Evolutionary conservation across 2,113 vertebrate genomes (phyloP).

Genomic region (Hipposideros armiger): DNA sequence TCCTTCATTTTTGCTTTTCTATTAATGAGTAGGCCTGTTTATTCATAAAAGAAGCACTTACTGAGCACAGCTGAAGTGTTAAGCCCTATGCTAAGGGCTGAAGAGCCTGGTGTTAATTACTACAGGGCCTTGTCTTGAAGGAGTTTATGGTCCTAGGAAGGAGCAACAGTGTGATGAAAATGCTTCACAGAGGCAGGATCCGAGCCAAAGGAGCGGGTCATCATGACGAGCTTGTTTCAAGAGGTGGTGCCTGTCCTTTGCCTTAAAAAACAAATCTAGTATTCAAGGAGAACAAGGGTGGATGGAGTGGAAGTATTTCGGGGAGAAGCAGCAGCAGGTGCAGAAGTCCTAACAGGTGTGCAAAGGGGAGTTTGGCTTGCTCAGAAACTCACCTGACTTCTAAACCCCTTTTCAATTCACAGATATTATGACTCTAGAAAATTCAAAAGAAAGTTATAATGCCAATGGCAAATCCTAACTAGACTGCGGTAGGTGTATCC

Average conservation of each 20-base stretch:
- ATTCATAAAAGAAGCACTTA: not conserved
- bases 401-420: constrained; percentile 1
- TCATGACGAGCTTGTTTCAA: not conserved
- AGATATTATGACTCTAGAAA: not conserved
- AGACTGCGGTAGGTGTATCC: not conserved
- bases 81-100: not conserved
- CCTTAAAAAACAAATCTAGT: not conserved
- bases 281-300: not conserved
- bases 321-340: not conserved
- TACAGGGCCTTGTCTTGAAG: not conserved
- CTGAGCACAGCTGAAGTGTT: not conserved
- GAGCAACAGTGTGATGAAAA: not conserved
- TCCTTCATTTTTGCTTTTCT: not conserved
- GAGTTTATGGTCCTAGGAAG: not conserved
- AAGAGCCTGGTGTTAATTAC: not conserved
- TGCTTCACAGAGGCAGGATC: not conserved
- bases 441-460: not conserved
- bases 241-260: not conserved
- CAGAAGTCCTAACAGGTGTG: not conserved
- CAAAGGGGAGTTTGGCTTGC: not conserved
- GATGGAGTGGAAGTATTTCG: not conserved
- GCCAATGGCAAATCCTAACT: not conserved
- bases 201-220: not conserved
- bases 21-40: not conserved
- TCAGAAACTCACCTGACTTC: not conserved